Evolutionary conservation across 2,113 vertebrate species (phyloP), one percentile per base, ranked within the genome.

Genomic region (Otocyon megalotis): DNA sequence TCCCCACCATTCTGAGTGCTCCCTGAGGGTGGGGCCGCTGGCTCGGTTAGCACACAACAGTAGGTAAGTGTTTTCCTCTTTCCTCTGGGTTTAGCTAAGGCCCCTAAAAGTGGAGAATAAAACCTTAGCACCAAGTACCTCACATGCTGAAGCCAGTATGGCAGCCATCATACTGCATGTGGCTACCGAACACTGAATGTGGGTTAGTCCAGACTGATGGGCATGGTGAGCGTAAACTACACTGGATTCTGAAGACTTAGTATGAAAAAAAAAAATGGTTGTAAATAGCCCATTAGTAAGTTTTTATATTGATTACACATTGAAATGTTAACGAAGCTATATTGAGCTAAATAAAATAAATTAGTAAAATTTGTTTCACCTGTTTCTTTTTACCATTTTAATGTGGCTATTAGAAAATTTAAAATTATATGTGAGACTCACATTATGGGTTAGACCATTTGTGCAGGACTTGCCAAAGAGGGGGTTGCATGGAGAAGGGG

Each of bases 1-100:
- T 37, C 11, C 62, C 3, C 2, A 2, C 16, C 11, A 3, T 54
- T 74, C 82, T 19, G 26, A 48, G 77, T 54, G 30, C 30, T 93
- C 10, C 26, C 24, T 0, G 4, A 50, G 74, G 65, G 17, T 17
- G 3, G 10, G 17, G 0, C 11, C 5, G 0, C 30, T 8, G 16
- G 67, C 24, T 93, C 56, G 54, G 48, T 83, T 58, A 37, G 30
- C 32, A 94, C 58, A 17, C 43, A 28, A 14, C 17, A 26, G 48
- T 77, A 53, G 76, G 50, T 79, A 7, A 43, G 30, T n/a, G 50
- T n/a, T n/a, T 90, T 62, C 60, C 37, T 83, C 17, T 74, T 88
- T 77, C 37, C 88, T 96, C 37, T n/a, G 67, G 15, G 26, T 67
- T 50, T 79, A 50, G 74, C 9, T 43, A 65, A 90, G 62, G 8